Evolutionary conservation across 2,113 vertebrate species (phyloP).

Genomic region (Neodon shergylaensis): DNA sequence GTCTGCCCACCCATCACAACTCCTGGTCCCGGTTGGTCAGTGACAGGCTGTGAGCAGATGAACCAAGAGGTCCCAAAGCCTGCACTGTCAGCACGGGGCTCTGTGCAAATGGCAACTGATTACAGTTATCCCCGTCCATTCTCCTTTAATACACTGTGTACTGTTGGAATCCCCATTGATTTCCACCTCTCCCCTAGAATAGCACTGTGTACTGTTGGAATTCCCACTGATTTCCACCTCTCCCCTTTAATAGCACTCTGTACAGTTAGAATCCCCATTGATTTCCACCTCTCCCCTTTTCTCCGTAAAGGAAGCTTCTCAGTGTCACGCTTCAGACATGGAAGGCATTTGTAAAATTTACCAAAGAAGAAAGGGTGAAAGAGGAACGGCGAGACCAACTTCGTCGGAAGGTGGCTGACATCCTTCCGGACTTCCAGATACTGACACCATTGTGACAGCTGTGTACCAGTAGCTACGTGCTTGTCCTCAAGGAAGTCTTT

Average conservation of each 20-base stretch:
- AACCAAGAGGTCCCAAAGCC: background rate
- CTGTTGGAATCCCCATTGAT: background rate
- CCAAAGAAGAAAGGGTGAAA: slow-evolving; percentile 87
- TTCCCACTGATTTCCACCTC: too few relatives aligned
- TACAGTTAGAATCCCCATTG: too few relatives aligned
- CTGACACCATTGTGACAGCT: background rate
- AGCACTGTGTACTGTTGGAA: too few relatives aligned
- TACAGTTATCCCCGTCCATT: background rate
- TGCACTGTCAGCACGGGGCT: background rate
- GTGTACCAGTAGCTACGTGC: fast-evolving
- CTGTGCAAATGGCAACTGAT: background rate
- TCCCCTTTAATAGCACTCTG: too few relatives aligned
- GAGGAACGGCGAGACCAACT: slow-evolving; percentile 89
- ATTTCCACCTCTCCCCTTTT: background rate
- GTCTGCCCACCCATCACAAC: background rate
- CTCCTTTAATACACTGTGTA: background rate
- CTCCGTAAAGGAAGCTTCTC: slow-evolving; percentile 85
- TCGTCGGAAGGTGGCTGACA: slow-evolving; percentile 90
- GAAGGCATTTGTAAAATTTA: slow-evolving; percentile 85
- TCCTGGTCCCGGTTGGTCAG: too few relatives aligned
- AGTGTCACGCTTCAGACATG: slow-evolving; percentile 86
- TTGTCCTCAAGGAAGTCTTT: background rate
- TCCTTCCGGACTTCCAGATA: slow-evolving; percentile 91
- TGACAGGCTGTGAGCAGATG: background rate
- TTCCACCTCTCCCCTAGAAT: background rate